A percentile compares a stretch with the other conserved stretches of the same genome.
phyloP scores from a whole-genome alignment of 2,797 vertebrate genomes.

The Enteromius trimaculatus region DNA sequence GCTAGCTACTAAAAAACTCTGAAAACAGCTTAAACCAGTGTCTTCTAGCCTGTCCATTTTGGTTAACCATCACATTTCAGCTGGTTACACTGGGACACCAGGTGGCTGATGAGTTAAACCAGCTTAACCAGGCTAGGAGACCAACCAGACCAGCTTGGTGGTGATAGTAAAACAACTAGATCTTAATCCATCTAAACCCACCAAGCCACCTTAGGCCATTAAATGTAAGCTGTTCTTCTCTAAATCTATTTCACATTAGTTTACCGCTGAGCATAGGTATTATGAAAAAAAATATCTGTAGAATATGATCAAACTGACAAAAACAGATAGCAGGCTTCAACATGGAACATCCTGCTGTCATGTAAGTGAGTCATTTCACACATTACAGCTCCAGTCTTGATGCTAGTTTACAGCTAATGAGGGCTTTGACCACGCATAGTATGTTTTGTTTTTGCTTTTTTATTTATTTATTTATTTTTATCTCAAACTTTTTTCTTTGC shows the following conservation, averaged over 20 bases:
- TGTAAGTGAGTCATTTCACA: neutral
- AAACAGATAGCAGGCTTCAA: neutral
- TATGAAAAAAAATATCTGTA: neutral
- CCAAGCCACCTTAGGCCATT: neutral
- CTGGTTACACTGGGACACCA: neutral
- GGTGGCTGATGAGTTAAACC: neutral
- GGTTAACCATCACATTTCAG: neutral
- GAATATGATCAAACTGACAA: slow-evolving; percentile 6
- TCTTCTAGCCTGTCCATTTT: neutral
- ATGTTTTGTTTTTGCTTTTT: neutral
- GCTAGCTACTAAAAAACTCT: neutral
- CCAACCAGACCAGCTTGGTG: neutral
- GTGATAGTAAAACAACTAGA: neutral
- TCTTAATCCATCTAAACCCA: neutral
- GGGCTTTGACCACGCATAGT: neutral
- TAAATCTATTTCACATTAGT: neutral
- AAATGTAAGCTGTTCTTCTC: neutral
- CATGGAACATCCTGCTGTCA: neutral
- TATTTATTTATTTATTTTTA: neutral
- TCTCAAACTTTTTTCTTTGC: slow-evolving; percentile 6
- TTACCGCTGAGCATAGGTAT: neutral
- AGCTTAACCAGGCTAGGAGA: neutral
- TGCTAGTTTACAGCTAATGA: neutral
- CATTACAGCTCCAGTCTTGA: neutral
- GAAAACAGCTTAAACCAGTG: slow-evolving; percentile 1